Evolutionary conservation across 2,797 vertebrate genomes (phyloP).

Genomic region (Molossus molossus): DNA sequence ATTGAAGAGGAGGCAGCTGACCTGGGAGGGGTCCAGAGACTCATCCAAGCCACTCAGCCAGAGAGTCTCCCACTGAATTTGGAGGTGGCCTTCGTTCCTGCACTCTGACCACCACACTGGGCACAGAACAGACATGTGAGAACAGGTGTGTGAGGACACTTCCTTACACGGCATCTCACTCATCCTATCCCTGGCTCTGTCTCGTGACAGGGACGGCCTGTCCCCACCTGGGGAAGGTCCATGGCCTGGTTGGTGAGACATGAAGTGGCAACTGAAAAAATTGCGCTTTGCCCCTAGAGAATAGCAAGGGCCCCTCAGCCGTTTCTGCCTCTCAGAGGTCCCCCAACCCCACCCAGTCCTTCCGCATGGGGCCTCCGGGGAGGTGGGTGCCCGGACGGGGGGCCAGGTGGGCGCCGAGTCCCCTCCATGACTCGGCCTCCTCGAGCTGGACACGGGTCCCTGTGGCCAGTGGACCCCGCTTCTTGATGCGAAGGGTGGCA

Average conservation of each 20-base stretch:
- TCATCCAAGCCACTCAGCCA: too few relatives aligned
- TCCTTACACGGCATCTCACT: background rate
- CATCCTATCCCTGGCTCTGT: background rate
- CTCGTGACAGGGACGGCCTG: too few relatives aligned
- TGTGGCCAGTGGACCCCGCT: background rate
- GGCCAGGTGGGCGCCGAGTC: rapidly evolving
- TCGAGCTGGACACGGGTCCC: rapidly evolving
- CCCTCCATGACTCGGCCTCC: too few relatives aligned
- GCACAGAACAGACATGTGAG: rapidly evolving
- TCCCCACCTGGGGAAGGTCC: background rate
- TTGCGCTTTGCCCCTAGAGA: background rate
- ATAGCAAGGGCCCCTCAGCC: background rate
- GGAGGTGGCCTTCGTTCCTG: background rate
- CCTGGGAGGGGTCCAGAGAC: background rate
- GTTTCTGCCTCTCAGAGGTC: background rate
- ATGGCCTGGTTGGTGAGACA: background rate
- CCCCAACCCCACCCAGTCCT: too few relatives aligned
- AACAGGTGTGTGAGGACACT: rapidly evolving
- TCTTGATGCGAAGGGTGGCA: background rate
- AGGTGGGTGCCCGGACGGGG: rapidly evolving
- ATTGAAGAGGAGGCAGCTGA: background rate
- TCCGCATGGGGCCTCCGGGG: background rate
- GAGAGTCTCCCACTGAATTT: background rate
- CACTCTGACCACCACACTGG: rapidly evolving
- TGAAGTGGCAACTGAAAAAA: background rate